These are phyloP conservation scores for Drosophila mercatorum DNA, from an alignment of 2,888 invertebrate genomes.

Conservation along the genomic window DNA sequence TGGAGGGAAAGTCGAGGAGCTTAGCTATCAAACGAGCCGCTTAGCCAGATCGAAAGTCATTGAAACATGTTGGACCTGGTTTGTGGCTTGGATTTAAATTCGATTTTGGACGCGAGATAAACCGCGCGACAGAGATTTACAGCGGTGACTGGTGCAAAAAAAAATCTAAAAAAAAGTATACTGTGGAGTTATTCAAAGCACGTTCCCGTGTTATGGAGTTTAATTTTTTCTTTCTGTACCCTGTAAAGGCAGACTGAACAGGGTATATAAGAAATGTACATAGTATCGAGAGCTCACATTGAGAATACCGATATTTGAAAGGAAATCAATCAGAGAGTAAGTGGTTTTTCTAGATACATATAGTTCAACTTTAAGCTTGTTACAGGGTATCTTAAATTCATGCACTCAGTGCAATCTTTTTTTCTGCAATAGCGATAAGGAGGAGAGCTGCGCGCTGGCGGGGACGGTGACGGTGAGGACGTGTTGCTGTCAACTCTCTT, in stretches of 20 bases:
- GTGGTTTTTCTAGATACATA: not conserved
- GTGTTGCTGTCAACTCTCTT: constrained; percentile 73
- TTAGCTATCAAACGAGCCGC: constrained; percentile 60
- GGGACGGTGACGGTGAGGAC: constrained; percentile 49
- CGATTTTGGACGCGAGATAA: constrained; percentile 75
- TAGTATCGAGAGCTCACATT: too few relatives aligned
- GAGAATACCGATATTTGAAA: too few relatives aligned
- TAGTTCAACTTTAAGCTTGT: not conserved
- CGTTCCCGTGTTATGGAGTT: constrained; percentile 62
- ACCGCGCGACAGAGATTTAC: constrained; percentile 64
- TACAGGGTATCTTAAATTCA: not conserved
- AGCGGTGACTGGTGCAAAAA: constrained; percentile 34
- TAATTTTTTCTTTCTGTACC: constrained; percentile 15
- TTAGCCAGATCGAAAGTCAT: constrained; percentile 60
- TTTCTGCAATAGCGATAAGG: constrained; percentile 33
- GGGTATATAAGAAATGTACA: not conserved
- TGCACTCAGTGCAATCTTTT: not conserved
- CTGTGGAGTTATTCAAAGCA: constrained; percentile 70
- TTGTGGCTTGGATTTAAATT: constrained; percentile 69
- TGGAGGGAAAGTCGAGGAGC: constrained; percentile 7
- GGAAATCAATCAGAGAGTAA: too few relatives aligned
- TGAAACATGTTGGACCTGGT: constrained; percentile 66
- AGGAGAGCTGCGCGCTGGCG: constrained; percentile 10
- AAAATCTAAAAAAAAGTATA: constrained; percentile 26
- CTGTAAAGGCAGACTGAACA: not conserved